A percentile compares a stretch with the other conserved stretches of the same genome.
Conservation (phyloP, 2,113 vertebrate species). For the Oceanites oceanicus region DNA sequence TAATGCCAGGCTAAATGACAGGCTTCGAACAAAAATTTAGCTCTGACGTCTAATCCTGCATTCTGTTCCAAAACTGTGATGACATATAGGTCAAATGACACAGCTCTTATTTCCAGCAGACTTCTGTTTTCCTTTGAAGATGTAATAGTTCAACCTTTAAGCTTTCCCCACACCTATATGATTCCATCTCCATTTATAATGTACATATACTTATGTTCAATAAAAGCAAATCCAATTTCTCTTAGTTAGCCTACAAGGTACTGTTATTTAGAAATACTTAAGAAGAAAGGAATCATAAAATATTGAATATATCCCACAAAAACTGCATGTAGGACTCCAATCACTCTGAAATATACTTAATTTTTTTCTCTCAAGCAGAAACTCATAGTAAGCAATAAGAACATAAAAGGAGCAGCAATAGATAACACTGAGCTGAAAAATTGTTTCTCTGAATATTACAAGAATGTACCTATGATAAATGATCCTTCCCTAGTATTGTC, state of each 20-base stretch:
- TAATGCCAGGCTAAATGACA: fast-evolving
- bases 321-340: background rate
- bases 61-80: background rate
- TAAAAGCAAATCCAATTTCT: background rate
- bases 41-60: background rate
- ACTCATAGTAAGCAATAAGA: background rate
- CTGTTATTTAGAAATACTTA: conserved; percentile 30
- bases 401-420: conserved; percentile 30
- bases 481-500: background rate
- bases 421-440: conserved; percentile 35
- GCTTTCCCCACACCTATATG: background rate
- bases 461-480: conserved; percentile 24
- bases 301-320: background rate
- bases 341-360: background rate
- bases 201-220: background rate
- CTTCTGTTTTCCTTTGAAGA: background rate
- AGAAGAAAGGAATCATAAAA: conserved; percentile 26
- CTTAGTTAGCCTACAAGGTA: background rate
- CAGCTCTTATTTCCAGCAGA: background rate
- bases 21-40: background rate
- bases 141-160: background rate
- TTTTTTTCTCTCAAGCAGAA: conserved; percentile 33
- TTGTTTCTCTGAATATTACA: conserved; percentile 48
- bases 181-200: background rate
- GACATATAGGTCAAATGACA: background rate